Evolutionary conservation across 2,888 invertebrate genomes (phyloP), one percentile per base, ranked within the genome.

Genomic region (Malachius bipustulatus): DNA sequence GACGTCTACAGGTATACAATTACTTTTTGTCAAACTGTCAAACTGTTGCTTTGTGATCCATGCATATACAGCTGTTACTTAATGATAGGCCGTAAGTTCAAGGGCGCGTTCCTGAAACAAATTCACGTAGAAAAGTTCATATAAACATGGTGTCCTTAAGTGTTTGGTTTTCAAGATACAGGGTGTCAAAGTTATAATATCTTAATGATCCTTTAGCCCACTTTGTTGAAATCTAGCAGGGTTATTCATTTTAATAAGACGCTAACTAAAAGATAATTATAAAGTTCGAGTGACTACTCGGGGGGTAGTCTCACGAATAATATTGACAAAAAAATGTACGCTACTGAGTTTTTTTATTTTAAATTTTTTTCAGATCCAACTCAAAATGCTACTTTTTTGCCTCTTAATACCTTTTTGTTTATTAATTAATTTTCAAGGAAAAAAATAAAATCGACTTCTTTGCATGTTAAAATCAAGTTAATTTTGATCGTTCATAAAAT

Each of bases 81-180:
- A 19, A 19, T 19, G 24, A 19, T 19, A 19, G 24, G 24, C 6
- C 24, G 24, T 19, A 19, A 19, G 6, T 19, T 19, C 24, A 19
- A 19, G 24, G 24, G 24, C 24, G 24, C 24, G n/a, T 19, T 19
- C 24, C 24, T n/a, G 6, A 19, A 19, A 6, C 24, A 10, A 31
- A 31, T 8, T 31, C 13, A 31, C 4, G 24, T 19, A 19, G n/a
- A 19, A 19, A 19, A 19, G 24, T 19, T 19, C n/a, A 19, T 19
- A 19, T 19, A 19, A 19, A 19, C 24, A 19, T 19, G 24, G n/a
- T 19, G n/a, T 19, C 24, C 24, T 19, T 6, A 19, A n/a, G 24
- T 8, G 24, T 19, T n/a, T 19, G 24, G 24, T 19, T 19, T 19
- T 19, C 24, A 19, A 19, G 24, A 19, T 19, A 19, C 24, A 19